Percentiles rank a stretch among this genome's conserved stretches.
Conservation (phyloP, 2,888 invertebrate species). For the Loripinus fragilis region DNA sequence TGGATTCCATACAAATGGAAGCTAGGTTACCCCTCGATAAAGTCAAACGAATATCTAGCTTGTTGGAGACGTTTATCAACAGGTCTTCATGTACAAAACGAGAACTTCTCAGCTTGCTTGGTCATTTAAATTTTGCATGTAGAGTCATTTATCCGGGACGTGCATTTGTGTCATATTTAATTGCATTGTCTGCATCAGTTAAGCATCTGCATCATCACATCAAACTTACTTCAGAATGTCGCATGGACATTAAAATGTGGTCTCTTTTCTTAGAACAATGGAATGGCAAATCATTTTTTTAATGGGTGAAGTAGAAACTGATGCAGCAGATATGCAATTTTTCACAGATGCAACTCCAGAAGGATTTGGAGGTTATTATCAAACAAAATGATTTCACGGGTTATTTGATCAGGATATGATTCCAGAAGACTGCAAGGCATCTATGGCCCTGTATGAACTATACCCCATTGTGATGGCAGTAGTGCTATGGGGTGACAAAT, state of each 20-base stretch:
- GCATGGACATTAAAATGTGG: neutral
- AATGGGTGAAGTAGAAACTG: neutral
- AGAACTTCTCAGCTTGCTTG: slow-evolving; percentile 31
- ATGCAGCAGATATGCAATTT: too few relatives aligned
- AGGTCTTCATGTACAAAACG: slow-evolving; percentile 28
- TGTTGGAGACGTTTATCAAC: slow-evolving; percentile 21
- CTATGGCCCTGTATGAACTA: neutral
- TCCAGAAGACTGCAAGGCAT: too few relatives aligned
- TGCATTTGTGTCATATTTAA: too few relatives aligned
- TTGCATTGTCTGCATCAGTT: neutral
- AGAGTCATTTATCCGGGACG: slow-evolving; percentile 24
- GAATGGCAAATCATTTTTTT: neutral
- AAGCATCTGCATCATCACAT: neutral
- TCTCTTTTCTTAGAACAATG: neutral
- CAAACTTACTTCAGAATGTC: neutral
- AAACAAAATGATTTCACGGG: too few relatives aligned
- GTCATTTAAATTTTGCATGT: slow-evolving; percentile 37
- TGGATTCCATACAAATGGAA: neutral
- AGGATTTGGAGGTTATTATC: neutral
- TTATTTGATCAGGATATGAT: too few relatives aligned
- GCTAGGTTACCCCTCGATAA: slow-evolving; percentile 39
- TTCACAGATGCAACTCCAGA: too few relatives aligned
- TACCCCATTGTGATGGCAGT: slow-evolving; percentile 13
- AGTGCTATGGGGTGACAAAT: slow-evolving; percentile 20
- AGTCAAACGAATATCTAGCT: slow-evolving; percentile 25